Percentiles rank a stretch among this genome's conserved stretches.
Evolutionary conservation across 1,140 invertebrate species (phyloP).

Genomic region (Rhyacophila brunnea): DNA sequence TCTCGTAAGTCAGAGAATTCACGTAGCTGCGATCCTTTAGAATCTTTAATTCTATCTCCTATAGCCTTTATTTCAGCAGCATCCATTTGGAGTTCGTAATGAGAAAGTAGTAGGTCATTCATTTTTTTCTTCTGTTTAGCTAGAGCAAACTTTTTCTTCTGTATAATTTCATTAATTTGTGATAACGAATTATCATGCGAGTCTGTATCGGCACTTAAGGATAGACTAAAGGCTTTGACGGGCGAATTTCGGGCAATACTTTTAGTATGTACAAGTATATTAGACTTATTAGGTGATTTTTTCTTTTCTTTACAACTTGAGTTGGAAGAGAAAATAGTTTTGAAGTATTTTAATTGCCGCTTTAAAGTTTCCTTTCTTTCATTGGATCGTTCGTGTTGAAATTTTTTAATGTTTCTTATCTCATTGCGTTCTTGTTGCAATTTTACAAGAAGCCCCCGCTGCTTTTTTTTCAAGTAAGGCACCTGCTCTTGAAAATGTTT

Average conservation of each 20-base stretch:
- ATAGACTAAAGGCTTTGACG: slow-evolving; percentile 22
- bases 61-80: slow-evolving; percentile 20
- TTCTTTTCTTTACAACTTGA: slow-evolving; percentile 2
- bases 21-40: background rate
- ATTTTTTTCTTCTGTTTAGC: slow-evolving; percentile 24
- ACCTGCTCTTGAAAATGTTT: slow-evolving; percentile 20
- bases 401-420: slow-evolving; percentile 31
- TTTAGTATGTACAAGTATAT: slow-evolving; percentile 5
- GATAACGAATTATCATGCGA: background rate
- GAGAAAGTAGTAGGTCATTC: slow-evolving; percentile 20
- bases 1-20: background rate
- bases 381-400: slow-evolving; percentile 27
- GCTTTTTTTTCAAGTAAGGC: slow-evolving; percentile 28
- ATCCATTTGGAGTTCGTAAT: slow-evolving; percentile 28
- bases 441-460: slow-evolving; percentile 25
- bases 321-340: slow-evolving; percentile 18
- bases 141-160: slow-evolving; percentile 7
- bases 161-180: slow-evolving; percentile 11
- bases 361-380: slow-evolving; percentile 20
- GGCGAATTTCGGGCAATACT: slow-evolving; percentile 15
- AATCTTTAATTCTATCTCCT: slow-evolving; percentile 9
- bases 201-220: slow-evolving; percentile 6
- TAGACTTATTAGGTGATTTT: slow-evolving; percentile 12
- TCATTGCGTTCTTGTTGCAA: slow-evolving; percentile 31
- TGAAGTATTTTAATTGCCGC: slow-evolving; percentile 29